Conservation (phyloP, 1,140 invertebrate genomes). For the Atta colombica region DNA sequence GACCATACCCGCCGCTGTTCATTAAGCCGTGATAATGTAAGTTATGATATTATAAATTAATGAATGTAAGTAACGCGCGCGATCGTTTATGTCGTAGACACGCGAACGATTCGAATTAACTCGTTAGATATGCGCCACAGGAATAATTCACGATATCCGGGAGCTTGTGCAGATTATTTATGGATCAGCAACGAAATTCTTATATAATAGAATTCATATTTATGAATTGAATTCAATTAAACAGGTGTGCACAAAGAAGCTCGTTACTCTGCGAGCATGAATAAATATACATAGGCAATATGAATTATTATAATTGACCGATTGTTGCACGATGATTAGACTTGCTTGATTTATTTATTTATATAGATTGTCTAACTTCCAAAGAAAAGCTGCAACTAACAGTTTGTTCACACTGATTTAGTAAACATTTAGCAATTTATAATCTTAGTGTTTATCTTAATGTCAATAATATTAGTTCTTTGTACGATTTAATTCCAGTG, state of each 20-base stretch:
- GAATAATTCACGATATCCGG: not conserved
- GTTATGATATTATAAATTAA: slow-evolving; percentile 61
- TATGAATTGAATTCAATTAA: slow-evolving; percentile 29
- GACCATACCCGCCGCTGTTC: slow-evolving; percentile 6
- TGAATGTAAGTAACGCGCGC: slow-evolving; percentile 22
- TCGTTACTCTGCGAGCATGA: not conserved
- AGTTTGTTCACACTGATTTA: not conserved
- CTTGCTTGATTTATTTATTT: not conserved
- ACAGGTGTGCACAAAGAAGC: slow-evolving; percentile 5
- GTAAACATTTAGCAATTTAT: not conserved
- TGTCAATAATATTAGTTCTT: not conserved
- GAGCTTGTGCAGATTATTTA: slow-evolving; percentile 23
- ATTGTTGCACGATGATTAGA: slow-evolving; percentile 48
- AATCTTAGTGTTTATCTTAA: not conserved
- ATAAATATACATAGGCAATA: slow-evolving; percentile 43
- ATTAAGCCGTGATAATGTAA: slow-evolving; percentile 46
- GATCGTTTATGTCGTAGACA: not conserved
- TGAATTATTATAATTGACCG: slow-evolving; percentile 42
- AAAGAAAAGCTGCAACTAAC: not conserved
- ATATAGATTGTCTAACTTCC: not conserved
- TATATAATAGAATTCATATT: slow-evolving; percentile 29
- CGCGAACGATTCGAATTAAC: slow-evolving; percentile 46
- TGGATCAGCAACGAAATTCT: slow-evolving; percentile 35
- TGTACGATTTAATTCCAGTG: not conserved
- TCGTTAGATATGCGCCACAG: slow-evolving; percentile 36